phyloP scores from a whole-genome alignment of 1,140 invertebrate genomes.

The Pissodes strobi region DNA sequence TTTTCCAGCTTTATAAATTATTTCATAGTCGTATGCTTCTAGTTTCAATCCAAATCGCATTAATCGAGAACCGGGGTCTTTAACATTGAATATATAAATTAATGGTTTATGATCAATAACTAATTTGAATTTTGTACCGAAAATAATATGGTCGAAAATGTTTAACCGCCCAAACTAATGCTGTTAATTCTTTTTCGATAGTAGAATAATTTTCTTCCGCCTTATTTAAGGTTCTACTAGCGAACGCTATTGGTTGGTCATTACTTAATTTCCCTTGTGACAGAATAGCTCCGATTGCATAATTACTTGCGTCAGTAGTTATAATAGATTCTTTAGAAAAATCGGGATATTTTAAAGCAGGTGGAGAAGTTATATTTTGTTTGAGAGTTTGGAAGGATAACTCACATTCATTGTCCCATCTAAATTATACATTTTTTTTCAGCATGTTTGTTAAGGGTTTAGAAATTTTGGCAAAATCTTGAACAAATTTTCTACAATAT shows the following conservation, averaged over 20 bases:
- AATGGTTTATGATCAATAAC: conserved; percentile 55
- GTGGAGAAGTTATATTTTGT: conserved; percentile 45
- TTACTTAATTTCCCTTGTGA: conserved; percentile 41
- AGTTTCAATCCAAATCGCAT: conserved; percentile 47
- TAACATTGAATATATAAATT: conserved; percentile 49
- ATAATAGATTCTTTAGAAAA: conserved; percentile 51
- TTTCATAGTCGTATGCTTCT: too few relatives aligned
- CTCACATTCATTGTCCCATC: conserved; percentile 1
- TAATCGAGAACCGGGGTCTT: conserved; percentile 46
- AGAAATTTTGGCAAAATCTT: conserved; percentile 48
- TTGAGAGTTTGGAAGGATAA: conserved; percentile 46
- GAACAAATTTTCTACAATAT: too few relatives aligned
- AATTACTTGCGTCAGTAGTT: conserved; percentile 52
- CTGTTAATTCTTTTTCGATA: conserved; percentile 50
- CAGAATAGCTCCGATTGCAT: conserved; percentile 51
- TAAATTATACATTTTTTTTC: conserved; percentile 47
- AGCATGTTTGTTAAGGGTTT: conserved; percentile 51
- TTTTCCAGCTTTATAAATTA: too few relatives aligned
- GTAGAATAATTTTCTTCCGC: conserved; percentile 44
- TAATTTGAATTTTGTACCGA: conserved; percentile 52
- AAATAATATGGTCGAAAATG: too few relatives aligned
- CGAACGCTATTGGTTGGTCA: conserved; percentile 49
- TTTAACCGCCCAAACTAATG: too few relatives aligned
- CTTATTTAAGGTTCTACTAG: conserved; percentile 46
- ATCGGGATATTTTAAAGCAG: conserved; percentile 46